phyloP scores from a whole-genome alignment of 2,797 vertebrate species.

The Fistularia tabacaria region DNA sequence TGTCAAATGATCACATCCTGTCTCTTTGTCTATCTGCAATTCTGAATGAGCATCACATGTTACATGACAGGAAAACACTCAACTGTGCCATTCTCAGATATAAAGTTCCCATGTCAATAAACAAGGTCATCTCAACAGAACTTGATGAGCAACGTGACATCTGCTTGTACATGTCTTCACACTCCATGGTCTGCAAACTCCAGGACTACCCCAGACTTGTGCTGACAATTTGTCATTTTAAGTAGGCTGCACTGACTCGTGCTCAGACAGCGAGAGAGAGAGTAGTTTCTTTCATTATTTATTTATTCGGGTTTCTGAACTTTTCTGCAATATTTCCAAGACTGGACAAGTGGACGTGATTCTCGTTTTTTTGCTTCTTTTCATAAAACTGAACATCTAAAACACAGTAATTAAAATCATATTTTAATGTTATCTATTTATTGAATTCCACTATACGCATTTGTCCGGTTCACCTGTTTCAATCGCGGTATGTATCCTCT shows the following conservation, averaged over 20 bases:
- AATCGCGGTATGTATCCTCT: too few species aligned
- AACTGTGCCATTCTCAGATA: constrained; percentile 31
- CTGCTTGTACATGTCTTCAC: constrained; percentile 41
- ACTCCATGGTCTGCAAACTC: constrained; percentile 40
- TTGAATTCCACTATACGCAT: too few species aligned
- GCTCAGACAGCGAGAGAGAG: constrained; percentile 11
- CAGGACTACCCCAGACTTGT: constrained; percentile 38
- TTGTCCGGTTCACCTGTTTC: too few species aligned
- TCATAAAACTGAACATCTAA: too few species aligned
- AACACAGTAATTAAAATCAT: too few species aligned
- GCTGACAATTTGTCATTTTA: constrained; percentile 53
- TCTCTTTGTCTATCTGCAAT: constrained; percentile 25
- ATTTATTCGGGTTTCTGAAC: constrained; percentile 19
- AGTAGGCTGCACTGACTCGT: constrained; percentile 33
- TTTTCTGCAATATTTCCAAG: background rate
- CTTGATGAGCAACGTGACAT: constrained; percentile 36
- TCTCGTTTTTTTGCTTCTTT: constrained; percentile 1
- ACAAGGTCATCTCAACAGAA: constrained; percentile 32
- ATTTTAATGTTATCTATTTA: too few species aligned
- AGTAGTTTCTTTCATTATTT: constrained; percentile 27
- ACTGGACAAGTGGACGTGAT: background rate
- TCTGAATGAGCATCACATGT: constrained; percentile 35
- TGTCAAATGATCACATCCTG: constrained; percentile 7
- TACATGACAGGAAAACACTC: constrained; percentile 25
- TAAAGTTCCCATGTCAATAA: constrained; percentile 41